These are phyloP conservation scores for Siphamia tubifer DNA, from an alignment of 2,113 vertebrate genomes.

Conservation along the genomic window DNA sequence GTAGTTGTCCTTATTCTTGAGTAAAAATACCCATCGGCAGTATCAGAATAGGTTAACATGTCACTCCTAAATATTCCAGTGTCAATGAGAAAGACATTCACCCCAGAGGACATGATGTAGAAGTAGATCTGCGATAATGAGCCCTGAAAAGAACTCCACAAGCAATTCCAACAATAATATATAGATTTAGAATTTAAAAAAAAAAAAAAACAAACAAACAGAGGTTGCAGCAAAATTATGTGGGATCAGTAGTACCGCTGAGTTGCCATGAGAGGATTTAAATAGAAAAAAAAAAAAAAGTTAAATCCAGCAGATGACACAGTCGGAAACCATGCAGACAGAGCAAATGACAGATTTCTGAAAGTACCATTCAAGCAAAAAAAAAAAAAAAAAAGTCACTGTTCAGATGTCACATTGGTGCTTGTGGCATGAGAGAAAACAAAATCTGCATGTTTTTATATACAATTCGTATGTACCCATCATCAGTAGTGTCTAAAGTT, in stretches of 20 bases:
- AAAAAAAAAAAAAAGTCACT: conserved; percentile 2
- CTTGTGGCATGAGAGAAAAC: conserved; percentile 30
- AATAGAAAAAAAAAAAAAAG: conserved; percentile 8
- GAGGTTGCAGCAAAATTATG: conserved; percentile 27
- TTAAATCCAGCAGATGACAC: conserved; percentile 50
- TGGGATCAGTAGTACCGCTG: conserved; percentile 74
- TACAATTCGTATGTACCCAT: conserved; percentile 73
- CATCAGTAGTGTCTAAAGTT: conserved; percentile 72
- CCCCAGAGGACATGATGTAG: not conserved
- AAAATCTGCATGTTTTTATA: conserved; percentile 44
- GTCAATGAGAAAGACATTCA: conserved; percentile 52
- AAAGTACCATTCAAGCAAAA: conserved; percentile 55
- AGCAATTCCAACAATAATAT: conserved; percentile 12
- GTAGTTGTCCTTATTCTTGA: conserved; percentile 8
- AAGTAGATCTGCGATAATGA: conserved; percentile 20
- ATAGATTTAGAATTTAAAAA: not conserved
- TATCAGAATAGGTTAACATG: conserved; percentile 19
- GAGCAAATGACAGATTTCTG: conserved; percentile 11
- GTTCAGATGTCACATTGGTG: conserved; percentile 39
- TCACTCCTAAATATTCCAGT: conserved; percentile 67
- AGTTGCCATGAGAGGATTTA: conserved; percentile 31
- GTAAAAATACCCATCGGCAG: conserved; percentile 42
- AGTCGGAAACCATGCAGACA: conserved; percentile 31
- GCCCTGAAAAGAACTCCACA: conserved; percentile 26
- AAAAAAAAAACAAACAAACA: not conserved